Evolutionary conservation across 2,113 vertebrate species (phyloP), one percentile per base, ranked within the genome.

Genomic region (Stegastes partitus): DNA sequence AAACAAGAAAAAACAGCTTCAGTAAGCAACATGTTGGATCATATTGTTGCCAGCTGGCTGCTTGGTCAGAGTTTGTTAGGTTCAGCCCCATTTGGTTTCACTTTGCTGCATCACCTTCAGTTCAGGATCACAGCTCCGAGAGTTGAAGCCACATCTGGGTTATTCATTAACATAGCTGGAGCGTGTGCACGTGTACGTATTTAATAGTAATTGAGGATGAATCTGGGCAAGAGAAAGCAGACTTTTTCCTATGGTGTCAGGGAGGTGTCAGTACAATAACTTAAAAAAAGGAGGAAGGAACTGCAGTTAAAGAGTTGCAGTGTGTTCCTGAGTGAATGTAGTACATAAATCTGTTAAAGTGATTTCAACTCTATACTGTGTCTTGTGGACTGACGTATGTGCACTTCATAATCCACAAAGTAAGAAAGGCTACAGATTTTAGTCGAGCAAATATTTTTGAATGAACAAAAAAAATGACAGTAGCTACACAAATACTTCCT

Each of bases 81-180:
- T 77, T 77, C 8, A 0, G 71, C 67, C 1, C 31, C 79, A 82
- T 79, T 79, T 62, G 82, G 70, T 73, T 80, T 80, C 82, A 77
- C 58, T 83, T 81, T 79, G 56, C 79, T 61, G 68, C 64, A 31
- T 83, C 81, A 72, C 66, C 68, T 80, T 70, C 18, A 49, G 79
- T 76, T 65, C 82, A 56, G 72, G 71, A 15, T 82, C 67, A 74
- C 53, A 55, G 68, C 64, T 22, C 22, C 1, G 28, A 49, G 53
- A 74, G 68, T 68, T 25, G 63, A 65, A 53, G 59, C 26, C 2
- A 54, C 76, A 77, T 74, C 79, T 80, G 75, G 69, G 3, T 57
- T 75, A 61, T 25, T 59, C 76, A 83, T 83, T 57, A 70, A 45
- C 67, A 11, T 57, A 11, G 64, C 44, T 23, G 23, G 54, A 23